Base-by-base conservation (phyloP, 2,888 invertebrate genomes). In the Andrena haemorrhoa region DNA sequence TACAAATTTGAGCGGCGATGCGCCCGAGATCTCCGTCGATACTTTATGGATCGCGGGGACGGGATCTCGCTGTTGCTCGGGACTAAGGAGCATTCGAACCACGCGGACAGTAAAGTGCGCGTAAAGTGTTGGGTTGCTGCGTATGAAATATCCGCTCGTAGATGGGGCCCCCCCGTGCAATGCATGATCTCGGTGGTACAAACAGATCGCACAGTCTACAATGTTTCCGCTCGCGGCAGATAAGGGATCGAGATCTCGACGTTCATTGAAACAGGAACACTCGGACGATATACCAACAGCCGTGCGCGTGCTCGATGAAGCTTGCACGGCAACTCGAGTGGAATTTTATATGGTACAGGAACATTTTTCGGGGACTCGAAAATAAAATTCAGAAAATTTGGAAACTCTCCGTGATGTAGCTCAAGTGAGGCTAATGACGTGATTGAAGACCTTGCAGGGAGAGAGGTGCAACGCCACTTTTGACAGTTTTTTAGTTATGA, bases 1-100 rank as follows among this genome's bases (percentile, higher is more conserved):
- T 53, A 56, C 58, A 53, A 82, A 83, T 83, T 82, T 82, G 33
- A 76, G 7, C 31, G 35, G 33, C 47, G 61, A 79, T 20, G 16
- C 4, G 20, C 12, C 5, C 35, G 35, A 69, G 56, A 69, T 69
- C n/a, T 26, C n/a, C 41, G 56, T 23, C 35, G 53, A 71, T 66
- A 47, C 7, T 75, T 70, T 70, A 41, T 53, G 56, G 58, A 64
- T 72, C 63, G 16, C 26, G 49, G 26, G n/a, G 33, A 23, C 20
- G 12, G 6, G 31, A 63, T 61, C 23, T 65, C 58, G 20, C 31
- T 8, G 29, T 65, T 33, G 16, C 70, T 41, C 41, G 56, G 33
- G 26, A n/a, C 26, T 10, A n/a, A 20, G 26, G 26, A 41, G 75
- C 16, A 63, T 47, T 7, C 63, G n/a, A 56, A n/a, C 56, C 0